Percentiles rank a stretch among this genome's conserved stretches.
phyloP scores from a whole-genome alignment of 2,888 invertebrate species.

The Melikaiella ostensackeni region DNA sequence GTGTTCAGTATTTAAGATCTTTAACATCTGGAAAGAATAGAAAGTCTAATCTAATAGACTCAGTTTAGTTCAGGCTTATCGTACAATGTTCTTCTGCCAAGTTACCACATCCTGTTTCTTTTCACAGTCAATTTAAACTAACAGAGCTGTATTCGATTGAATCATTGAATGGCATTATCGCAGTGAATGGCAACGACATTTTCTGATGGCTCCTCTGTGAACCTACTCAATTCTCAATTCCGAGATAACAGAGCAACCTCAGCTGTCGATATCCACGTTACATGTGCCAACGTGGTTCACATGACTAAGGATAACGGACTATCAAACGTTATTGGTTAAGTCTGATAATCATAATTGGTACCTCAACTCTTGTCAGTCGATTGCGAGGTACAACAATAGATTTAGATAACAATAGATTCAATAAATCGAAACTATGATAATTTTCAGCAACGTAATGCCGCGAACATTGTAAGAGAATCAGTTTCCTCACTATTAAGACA shows the following conservation, averaged over 20 bases:
- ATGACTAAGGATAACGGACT: constrained; percentile 10
- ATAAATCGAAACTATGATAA: too few relatives aligned
- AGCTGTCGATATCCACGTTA: constrained; percentile 22
- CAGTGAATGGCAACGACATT: constrained; percentile 14
- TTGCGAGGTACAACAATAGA: not conserved
- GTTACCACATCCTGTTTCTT: constrained; percentile 30
- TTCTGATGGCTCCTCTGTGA: constrained; percentile 20
- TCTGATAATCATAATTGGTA: constrained; percentile 12
- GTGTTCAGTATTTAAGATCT: constrained; percentile 14
- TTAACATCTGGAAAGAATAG: constrained; percentile 12
- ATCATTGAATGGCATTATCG: constrained; percentile 34
- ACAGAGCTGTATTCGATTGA: constrained; percentile 17
- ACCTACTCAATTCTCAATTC: constrained; percentile 33
- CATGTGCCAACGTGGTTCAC: not conserved
- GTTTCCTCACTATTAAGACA: too few relatives aligned
- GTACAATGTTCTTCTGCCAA: constrained; percentile 18
- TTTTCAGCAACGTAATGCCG: too few relatives aligned
- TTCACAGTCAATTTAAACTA: constrained; percentile 18
- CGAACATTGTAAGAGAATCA: too few relatives aligned
- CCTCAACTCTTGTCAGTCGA: not conserved
- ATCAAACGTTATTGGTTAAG: not conserved
- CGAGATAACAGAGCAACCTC: constrained; percentile 26
- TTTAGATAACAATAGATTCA: not conserved
- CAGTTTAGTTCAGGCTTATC: constrained; percentile 15
- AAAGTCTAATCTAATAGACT: constrained; percentile 27